These are phyloP conservation scores for Sinhomidia bicolor DNA, from an alignment of 2,888 invertebrate species.

Conservation along the genomic window DNA sequence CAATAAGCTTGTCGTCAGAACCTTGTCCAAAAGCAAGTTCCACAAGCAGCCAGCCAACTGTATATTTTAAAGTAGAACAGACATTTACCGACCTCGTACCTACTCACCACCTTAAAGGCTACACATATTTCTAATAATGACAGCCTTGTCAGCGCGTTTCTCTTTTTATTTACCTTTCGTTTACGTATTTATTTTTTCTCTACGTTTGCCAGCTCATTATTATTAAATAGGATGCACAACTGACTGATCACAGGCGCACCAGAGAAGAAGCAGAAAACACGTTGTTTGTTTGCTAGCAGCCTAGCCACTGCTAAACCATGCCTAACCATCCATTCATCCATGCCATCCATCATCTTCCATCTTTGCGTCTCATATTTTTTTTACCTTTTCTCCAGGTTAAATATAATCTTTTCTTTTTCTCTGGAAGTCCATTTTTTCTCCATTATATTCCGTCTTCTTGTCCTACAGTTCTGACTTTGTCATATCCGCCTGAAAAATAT, in stretches of 20 bases:
- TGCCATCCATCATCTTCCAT: slow-evolving; percentile 31
- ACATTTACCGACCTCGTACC: too few species aligned
- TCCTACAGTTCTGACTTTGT: not conserved
- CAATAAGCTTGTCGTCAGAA: not conserved
- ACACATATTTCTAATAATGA: too few species aligned
- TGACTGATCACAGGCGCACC: slow-evolving; percentile 5
- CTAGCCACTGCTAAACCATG: not conserved
- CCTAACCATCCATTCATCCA: not conserved
- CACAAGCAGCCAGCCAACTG: too few species aligned
- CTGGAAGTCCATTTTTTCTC: not conserved
- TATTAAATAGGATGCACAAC: slow-evolving; percentile 35
- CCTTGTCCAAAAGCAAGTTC: too few species aligned
- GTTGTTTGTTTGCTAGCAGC: slow-evolving; percentile 23
- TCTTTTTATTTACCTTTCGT: too few species aligned
- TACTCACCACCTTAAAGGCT: too few species aligned
- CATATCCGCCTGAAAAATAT: not conserved
- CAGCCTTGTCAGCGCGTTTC: too few species aligned
- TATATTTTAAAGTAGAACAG: too few species aligned
- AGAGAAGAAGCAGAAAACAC: not conserved
- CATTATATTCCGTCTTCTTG: not conserved
- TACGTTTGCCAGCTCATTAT: slow-evolving; percentile 6
- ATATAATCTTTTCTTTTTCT: not conserved
- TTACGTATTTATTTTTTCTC: not conserved
- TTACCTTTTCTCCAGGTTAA: not conserved
- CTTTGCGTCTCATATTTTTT: not conserved